Base-by-base conservation (phyloP, 2,113 vertebrate species). In the Mixornis gularis region DNA sequence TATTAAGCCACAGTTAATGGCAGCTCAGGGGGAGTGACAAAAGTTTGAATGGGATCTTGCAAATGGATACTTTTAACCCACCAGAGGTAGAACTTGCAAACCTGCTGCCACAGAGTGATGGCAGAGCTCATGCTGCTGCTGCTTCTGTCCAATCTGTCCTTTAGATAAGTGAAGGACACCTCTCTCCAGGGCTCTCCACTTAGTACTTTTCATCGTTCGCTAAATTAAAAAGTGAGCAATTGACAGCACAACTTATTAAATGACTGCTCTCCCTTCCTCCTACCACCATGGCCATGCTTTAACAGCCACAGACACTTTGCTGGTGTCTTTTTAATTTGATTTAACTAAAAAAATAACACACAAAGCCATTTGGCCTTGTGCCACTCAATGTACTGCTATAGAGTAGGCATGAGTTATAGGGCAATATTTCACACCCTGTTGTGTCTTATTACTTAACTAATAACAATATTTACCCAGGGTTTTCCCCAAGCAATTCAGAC, bases 381-480 rank as follows among this genome's bases (percentile, higher is more conserved):
- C 95, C 96, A 96, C 71, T 91, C 92, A 93, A 66, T 4, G 3
- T 81, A 89, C 36, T 82, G 82, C 77, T 89, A 76, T 63, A 93
- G 82, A 92, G 55, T 11, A 82, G 85, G 80, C 85, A 94, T 96
- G 96, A 97, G 78, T 96, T 96, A 96, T 96, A 62, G 94, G 71
- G 79, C 59, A 95, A 96, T 96, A 96, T 96, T 96, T 97, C 93
- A 97, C 92, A 96, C 82, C 91, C 87, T 96, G 95, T 95, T 95
- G 94, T 96, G 91, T 96, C 96, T 96, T 97, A 96, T 96, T 97
- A 96, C 96, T 97, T 95, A 96, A 96, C 96, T 96, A 97, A 96
- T 97, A 96, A 96, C 92, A 96, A 97, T 96, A 96, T 97, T 97
- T 97, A 96, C 95, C 95, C 92, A 93, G 93, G 89, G 95, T 96